Conservation (phyloP, 2,888 invertebrate genomes). For the Nephrotoma guestfalica region DNA sequence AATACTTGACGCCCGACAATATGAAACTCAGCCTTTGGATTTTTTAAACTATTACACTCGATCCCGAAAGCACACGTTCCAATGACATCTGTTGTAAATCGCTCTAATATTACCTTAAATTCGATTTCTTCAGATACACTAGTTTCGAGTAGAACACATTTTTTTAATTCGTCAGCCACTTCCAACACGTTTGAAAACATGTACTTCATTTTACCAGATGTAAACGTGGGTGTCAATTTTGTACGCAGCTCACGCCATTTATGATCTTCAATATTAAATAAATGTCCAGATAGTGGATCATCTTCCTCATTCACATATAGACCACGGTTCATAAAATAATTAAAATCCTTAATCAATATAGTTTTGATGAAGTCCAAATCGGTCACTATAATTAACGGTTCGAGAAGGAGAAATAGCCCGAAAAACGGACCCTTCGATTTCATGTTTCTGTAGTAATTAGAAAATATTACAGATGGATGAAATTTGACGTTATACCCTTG, state of each 20-base stretch:
- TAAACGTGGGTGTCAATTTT: constrained; percentile 50
- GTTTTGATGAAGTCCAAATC: constrained; percentile 45
- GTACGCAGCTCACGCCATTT: constrained; percentile 48
- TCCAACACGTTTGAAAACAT: constrained; percentile 45
- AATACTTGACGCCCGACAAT: constrained; percentile 18
- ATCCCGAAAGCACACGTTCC: constrained; percentile 35
- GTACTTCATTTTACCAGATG: constrained; percentile 48
- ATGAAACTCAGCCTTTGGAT: constrained; percentile 28
- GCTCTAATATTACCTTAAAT: constrained; percentile 22
- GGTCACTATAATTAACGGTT: constrained; percentile 43
- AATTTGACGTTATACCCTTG: background rate
- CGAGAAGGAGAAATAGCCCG: constrained; percentile 46
- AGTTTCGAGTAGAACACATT: constrained; percentile 26
- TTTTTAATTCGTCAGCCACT: constrained; percentile 38
- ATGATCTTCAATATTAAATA: constrained; percentile 41
- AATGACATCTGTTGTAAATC: constrained; percentile 33
- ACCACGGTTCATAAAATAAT: constrained; percentile 49
- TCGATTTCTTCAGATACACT: constrained; percentile 32
- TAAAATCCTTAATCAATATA: constrained; percentile 46
- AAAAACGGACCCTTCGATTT: constrained; percentile 25
- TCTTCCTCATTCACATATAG: constrained; percentile 42
- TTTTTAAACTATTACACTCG: constrained; percentile 28
- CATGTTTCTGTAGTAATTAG: constrained; percentile 18
- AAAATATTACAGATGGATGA: constrained; percentile 1
- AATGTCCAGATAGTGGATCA: constrained; percentile 43